Evolutionary conservation across 1,140 invertebrate genomes (phyloP).

Genomic region (Brachionus koreanus): DNA sequence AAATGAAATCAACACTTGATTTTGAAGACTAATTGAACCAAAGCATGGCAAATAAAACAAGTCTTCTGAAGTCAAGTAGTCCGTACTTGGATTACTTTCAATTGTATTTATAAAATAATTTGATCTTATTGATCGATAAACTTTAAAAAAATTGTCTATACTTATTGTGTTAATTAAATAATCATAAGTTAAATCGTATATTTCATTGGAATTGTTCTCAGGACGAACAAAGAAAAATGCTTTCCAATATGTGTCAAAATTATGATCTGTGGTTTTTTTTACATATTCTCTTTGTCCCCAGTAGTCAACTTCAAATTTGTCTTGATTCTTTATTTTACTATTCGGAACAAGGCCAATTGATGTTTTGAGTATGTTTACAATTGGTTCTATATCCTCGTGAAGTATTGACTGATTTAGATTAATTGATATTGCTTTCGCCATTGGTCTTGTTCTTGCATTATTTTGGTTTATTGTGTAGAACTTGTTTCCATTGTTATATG

Average conservation of each 20-base stretch:
- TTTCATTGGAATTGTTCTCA: background rate
- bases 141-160: background rate
- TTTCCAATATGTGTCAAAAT: background rate
- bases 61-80: background rate
- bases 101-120: slow-evolving; percentile 12
- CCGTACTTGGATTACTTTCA: background rate
- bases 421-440: background rate
- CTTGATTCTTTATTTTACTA: background rate
- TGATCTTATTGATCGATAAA: background rate
- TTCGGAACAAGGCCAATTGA: background rate
- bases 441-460: background rate
- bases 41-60: background rate
- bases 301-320: background rate
- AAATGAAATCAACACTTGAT: background rate
- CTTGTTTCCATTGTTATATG: background rate
- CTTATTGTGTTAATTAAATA: background rate
- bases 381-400: background rate
- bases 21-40: background rate
- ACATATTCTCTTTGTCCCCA: slow-evolving; percentile 16
- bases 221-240: background rate
- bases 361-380: background rate
- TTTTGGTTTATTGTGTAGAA: background rate
- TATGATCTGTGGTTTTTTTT: background rate
- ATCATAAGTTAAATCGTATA: background rate
- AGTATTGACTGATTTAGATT: slow-evolving; percentile 17